These are phyloP conservation scores for Phthorimaea operculella DNA, from an alignment of 1,140 invertebrate genomes.

Conservation along the genomic window DNA sequence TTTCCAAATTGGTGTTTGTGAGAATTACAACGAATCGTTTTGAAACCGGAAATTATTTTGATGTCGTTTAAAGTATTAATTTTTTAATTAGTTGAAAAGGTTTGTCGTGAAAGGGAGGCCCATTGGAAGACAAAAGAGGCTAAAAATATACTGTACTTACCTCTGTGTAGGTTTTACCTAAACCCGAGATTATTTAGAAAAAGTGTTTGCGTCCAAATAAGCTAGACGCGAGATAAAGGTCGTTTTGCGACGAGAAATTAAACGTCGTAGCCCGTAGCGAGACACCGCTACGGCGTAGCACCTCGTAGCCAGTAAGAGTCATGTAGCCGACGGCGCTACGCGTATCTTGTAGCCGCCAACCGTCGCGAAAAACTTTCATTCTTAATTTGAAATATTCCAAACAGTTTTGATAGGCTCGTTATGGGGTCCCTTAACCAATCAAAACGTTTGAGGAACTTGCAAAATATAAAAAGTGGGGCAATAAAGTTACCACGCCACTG, in stretches of 20 bases:
- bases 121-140: too few species aligned
- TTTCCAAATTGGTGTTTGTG: too few species aligned
- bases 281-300: constrained; percentile 2
- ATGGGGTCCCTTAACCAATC: constrained; percentile 27
- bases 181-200: too few species aligned
- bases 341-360: neutral
- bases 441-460: constrained; percentile 29
- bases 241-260: neutral
- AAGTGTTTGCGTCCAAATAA: too few species aligned
- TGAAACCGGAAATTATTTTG: too few species aligned
- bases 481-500: constrained; percentile 67
- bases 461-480: constrained; percentile 52
- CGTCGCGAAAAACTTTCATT: constrained; percentile 2
- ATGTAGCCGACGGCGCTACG: constrained; percentile 15
- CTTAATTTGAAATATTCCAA: constrained; percentile 6
- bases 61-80: too few species aligned
- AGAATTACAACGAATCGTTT: too few species aligned
- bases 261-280: neutral
- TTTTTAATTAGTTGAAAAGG: too few species aligned
- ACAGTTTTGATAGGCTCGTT: neutral
- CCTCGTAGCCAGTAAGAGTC: constrained; percentile 13
- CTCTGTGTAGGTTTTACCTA: too few species aligned
- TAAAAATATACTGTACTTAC: too few species aligned
- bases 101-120: too few species aligned
- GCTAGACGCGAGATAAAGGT: too few species aligned